A percentile compares a stretch with the other conserved stretches of the same genome.
phyloP scores from a whole-genome alignment of 2,888 invertebrate genomes.

The Pantelozetes paolii region DNA sequence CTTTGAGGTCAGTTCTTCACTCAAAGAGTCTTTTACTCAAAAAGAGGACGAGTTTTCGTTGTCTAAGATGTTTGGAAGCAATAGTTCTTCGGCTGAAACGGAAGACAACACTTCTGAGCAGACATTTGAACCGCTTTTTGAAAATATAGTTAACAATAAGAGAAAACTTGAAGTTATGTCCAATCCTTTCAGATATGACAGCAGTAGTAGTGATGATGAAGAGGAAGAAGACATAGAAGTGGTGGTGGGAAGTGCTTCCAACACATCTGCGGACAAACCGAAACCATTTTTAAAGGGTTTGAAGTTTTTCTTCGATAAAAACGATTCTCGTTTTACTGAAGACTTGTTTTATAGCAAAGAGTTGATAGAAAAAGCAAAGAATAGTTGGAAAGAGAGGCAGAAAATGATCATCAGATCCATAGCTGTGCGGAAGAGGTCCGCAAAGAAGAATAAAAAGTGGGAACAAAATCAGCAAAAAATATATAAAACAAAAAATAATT shows the following conservation, averaged over 20 bases:
- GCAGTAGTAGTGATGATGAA: slow-evolving; percentile 32
- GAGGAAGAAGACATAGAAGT: background rate
- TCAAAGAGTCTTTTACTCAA: slow-evolving; percentile 29
- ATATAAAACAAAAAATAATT: background rate
- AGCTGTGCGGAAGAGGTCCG: slow-evolving; percentile 10
- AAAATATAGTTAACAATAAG: background rate
- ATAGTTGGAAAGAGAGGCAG: slow-evolving; percentile 27
- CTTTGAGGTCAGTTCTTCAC: slow-evolving; percentile 36
- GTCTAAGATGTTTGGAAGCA: slow-evolving; percentile 26
- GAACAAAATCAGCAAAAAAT: background rate
- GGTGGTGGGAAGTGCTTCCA: background rate
- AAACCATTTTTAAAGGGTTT: background rate
- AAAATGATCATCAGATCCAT: slow-evolving; percentile 17
- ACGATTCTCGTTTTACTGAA: slow-evolving; percentile 31
- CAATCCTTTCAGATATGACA: slow-evolving; percentile 28
- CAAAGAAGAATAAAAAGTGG: slow-evolving; percentile 23
- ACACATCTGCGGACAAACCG: background rate
- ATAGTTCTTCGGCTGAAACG: background rate
- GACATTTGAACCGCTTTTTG: slow-evolving; percentile 6
- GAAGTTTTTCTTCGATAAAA: slow-evolving; percentile 28
- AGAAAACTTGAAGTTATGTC: slow-evolving; percentile 1
- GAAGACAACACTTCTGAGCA: background rate
- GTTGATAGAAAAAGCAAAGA: background rate
- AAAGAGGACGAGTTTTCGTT: slow-evolving; percentile 33
- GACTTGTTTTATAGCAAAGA: slow-evolving; percentile 18